These are phyloP conservation scores for Myodes glareolus DNA, from an alignment of 2,113 vertebrate species.

Conservation along the genomic window DNA sequence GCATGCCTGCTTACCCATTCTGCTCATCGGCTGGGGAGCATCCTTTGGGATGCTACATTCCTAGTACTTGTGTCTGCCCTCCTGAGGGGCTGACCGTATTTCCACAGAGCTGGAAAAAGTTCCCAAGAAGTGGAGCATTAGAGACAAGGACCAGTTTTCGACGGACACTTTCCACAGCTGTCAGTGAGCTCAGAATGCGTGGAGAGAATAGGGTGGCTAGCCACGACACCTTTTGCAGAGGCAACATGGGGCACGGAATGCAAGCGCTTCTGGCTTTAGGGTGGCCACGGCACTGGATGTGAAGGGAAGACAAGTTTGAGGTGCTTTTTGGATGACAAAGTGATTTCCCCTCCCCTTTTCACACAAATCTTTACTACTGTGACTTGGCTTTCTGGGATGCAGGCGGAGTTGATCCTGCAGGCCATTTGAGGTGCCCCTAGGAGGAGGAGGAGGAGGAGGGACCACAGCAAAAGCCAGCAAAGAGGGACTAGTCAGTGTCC, in stretches of 20 bases:
- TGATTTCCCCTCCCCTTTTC: not conserved
- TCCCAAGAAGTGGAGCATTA: not conserved
- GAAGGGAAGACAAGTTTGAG: not conserved
- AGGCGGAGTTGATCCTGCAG: not conserved
- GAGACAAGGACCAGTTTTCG: not conserved
- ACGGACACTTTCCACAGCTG: not conserved
- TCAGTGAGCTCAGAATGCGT: not conserved
- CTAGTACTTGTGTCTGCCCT: not conserved
- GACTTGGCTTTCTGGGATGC: not conserved
- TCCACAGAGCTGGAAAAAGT: not conserved
- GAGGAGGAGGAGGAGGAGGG: not conserved
- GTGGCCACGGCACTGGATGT: not conserved
- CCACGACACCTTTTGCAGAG: not conserved
- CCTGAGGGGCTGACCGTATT: not conserved
- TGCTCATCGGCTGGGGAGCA: not conserved
- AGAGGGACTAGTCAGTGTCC: not conserved
- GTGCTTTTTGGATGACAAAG: not conserved
- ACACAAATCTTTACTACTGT: not conserved
- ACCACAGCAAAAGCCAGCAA: not conserved
- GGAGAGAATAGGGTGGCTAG: not conserved
- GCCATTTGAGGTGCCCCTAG: not conserved
- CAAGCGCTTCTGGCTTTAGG: not conserved
- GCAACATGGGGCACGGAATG: rapidly evolving
- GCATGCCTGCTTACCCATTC: not conserved
- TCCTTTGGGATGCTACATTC: not conserved